Evolutionary conservation across 2,888 invertebrate genomes (phyloP).

Genomic region (Hirtodrosophila cameraria): DNA sequence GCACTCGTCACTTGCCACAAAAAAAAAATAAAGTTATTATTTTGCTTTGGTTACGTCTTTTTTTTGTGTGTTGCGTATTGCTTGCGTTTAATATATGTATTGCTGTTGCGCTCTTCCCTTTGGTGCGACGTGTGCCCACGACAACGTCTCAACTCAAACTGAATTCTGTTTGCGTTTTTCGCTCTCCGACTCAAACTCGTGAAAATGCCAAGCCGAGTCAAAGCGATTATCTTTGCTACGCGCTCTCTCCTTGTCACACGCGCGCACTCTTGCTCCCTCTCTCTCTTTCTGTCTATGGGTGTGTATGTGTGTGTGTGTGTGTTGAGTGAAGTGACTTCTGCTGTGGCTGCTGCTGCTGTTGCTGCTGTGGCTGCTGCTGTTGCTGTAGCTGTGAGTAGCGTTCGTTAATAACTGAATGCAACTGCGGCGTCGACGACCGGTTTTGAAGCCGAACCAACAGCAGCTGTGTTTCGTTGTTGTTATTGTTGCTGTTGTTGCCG

Average conservation of each 20-base stretch:
- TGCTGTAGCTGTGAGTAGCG: slow-evolving; percentile 80
- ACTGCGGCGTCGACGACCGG: slow-evolving; percentile 81
- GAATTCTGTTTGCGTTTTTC: slow-evolving; percentile 65
- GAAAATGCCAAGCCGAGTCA: slow-evolving; percentile 51
- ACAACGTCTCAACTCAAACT: slow-evolving; percentile 81
- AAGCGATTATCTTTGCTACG: slow-evolving; percentile 23
- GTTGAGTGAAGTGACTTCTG: slow-evolving; percentile 78
- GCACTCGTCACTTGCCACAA: slow-evolving; percentile 47
- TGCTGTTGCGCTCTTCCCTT: slow-evolving; percentile 47
- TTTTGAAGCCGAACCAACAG: slow-evolving; percentile 76
- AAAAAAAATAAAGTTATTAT: slow-evolving; percentile 4
- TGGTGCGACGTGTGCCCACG: slow-evolving; percentile 71
- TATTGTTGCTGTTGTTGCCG: slow-evolving; percentile 47
- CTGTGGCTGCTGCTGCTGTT: slow-evolving; percentile 54
- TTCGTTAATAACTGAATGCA: slow-evolving; percentile 83
- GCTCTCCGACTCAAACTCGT: slow-evolving; percentile 81
- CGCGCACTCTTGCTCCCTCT: slow-evolving; percentile 19
- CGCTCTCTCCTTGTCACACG: slow-evolving; percentile 7
- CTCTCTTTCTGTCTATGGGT: neutral
- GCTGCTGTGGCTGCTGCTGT: slow-evolving; percentile 51
- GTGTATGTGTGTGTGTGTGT: slow-evolving; percentile 33
- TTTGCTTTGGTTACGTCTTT: slow-evolving; percentile 52
- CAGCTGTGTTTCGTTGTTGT: slow-evolving; percentile 43
- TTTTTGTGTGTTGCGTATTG: slow-evolving; percentile 17
- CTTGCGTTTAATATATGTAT: slow-evolving; percentile 7